A percentile compares a stretch with the other conserved stretches of the same genome.
These are phyloP conservation scores for Drosophila eohydei DNA, from an alignment of 2,888 invertebrate species.

Conservation along the genomic window DNA sequence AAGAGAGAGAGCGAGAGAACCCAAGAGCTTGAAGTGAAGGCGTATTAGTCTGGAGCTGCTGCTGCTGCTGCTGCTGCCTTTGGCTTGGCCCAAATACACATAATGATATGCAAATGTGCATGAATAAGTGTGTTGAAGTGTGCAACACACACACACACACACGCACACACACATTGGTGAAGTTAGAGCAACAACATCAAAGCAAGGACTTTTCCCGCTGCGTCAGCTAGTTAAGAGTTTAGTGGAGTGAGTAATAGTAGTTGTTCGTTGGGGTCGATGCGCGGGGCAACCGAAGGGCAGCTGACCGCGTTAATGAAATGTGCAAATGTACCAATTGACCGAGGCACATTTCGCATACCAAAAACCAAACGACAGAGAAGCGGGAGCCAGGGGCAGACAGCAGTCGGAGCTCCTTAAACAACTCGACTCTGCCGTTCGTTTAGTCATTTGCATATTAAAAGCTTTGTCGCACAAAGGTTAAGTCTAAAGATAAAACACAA, in stretches of 20 bases:
- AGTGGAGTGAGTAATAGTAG: constrained; percentile 20
- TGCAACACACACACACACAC: constrained; percentile 32
- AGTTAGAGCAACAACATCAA: constrained; percentile 63
- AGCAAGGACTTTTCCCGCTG: constrained; percentile 63
- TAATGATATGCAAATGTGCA: constrained; percentile 80
- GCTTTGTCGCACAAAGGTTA: constrained; percentile 82
- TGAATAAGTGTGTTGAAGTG: constrained; percentile 74
- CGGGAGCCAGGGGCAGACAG: neutral
- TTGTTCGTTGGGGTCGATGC: neutral
- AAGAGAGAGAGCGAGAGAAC: constrained; percentile 20
- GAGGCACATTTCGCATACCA: constrained; percentile 62
- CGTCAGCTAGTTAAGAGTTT: constrained; percentile 71
- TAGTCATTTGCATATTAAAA: constrained; percentile 81
- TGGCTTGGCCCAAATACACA: constrained; percentile 56
- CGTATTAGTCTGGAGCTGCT: constrained; percentile 31
- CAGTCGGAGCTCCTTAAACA: constrained; percentile 32
- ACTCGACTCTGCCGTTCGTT: constrained; percentile 62
- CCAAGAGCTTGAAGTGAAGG: constrained; percentile 41
- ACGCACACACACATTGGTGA: constrained; percentile 32
- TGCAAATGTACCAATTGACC: constrained; percentile 79
- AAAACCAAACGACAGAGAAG: constrained; percentile 18
- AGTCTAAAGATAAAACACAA: constrained; percentile 77
- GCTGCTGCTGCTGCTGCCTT: constrained; percentile 31
- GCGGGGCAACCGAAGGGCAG: constrained; percentile 16
- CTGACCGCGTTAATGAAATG: constrained; percentile 74